Conservation (phyloP, 2,113 vertebrate genomes). For the Charadrius vociferus region DNA sequence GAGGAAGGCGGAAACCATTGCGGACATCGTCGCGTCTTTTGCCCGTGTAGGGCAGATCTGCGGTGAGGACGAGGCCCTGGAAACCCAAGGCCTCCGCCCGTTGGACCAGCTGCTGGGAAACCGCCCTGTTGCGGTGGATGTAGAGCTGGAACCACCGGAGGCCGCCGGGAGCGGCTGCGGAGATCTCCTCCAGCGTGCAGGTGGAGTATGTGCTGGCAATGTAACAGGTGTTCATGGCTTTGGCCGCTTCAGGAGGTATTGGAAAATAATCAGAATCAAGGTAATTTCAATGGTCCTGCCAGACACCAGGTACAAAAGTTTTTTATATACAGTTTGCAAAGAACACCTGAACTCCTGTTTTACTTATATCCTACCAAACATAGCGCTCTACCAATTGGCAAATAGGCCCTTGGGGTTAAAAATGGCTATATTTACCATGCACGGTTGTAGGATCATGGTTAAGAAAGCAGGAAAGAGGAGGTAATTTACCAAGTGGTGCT, state of each 20-base stretch:
- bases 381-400: not conserved
- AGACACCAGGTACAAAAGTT: not conserved
- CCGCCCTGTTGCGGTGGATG: slow-evolving; percentile 82
- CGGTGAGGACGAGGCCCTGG: slow-evolving; percentile 90
- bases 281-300: not conserved
- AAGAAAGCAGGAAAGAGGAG: not conserved
- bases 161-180: slow-evolving; percentile 75
- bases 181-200: slow-evolving; percentile 89
- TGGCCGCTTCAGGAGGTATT: slow-evolving; percentile 77
- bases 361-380: not conserved
- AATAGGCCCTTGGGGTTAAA: rapidly evolving
- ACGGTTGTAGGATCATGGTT: not conserved
- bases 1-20: slow-evolving; percentile 85
- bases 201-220: slow-evolving; percentile 90
- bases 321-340: not conserved
- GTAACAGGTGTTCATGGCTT: slow-evolving; percentile 83
- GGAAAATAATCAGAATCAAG: not conserved
- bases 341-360: not conserved
- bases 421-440: not conserved
- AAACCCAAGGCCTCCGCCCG: slow-evolving; percentile 84
- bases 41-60: slow-evolving; percentile 83
- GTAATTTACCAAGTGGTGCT: not conserved
- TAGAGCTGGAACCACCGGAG: slow-evolving; percentile 96
- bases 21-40: slow-evolving; percentile 86
- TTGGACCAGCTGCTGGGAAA: slow-evolving; percentile 84